Conservation (phyloP, 2,888 invertebrate genomes). For the Chrysolina oricalcia region DNA sequence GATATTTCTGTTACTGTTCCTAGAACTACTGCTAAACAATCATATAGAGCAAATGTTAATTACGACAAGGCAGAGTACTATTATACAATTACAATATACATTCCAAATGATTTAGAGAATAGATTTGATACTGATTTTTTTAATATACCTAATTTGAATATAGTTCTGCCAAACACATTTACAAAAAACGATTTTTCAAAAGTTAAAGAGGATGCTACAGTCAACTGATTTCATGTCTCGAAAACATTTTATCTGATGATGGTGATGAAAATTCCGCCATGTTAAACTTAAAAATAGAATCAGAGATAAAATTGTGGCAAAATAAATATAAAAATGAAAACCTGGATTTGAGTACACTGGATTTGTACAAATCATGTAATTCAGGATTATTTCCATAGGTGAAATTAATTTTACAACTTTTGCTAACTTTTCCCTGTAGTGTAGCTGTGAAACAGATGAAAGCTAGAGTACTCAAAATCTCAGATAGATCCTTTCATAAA, state of each 20-base stretch:
- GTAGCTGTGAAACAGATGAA: no score
- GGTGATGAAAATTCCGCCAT: no score
- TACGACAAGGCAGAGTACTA: background rate
- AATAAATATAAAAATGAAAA: background rate
- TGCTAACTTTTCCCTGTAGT: background rate
- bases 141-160: background rate
- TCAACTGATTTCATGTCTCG: background rate
- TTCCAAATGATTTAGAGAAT: background rate
- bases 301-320: background rate
- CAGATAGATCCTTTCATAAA: no score
- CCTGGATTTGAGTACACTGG: background rate
- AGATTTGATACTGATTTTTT: background rate
- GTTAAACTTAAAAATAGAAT: no score
- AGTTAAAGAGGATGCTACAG: background rate
- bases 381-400: background rate
- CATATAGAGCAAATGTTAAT: background rate
- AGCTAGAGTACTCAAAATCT: no score
- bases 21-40: background rate
- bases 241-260: background rate
- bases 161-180: background rate
- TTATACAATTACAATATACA: constrained; percentile 10
- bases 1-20: background rate
- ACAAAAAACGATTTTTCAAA: background rate
- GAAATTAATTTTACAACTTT: background rate
- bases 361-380: background rate